Evolutionary conservation across 2,797 vertebrate genomes (phyloP), one percentile per base, ranked within the genome.

Genomic region (Petrocephalus sullivani): DNA sequence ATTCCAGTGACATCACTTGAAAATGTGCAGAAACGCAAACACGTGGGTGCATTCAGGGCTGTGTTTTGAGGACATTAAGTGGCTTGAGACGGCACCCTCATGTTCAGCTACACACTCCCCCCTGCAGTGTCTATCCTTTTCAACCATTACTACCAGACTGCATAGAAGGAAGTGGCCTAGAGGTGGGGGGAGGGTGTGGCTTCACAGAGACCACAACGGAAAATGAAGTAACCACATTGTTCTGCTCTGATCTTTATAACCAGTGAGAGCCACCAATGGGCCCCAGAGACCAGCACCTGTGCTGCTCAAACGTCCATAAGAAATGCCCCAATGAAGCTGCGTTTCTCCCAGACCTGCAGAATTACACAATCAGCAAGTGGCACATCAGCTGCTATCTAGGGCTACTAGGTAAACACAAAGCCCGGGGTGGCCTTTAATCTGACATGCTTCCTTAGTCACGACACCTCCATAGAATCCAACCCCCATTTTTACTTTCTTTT

Each of bases 201-300:
- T 71, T 37, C 28, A 67, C 64, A 37, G 64, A 71, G 64, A 71
- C 64, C 64, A 71, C 64, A 89, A 90, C 83, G 16, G 16, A 21
- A 23, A 88, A 8, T 51, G 82, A 88, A 7, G 23, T 28, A 81
- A 75, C 85, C 88, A 89, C 46, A 84, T 41, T 33, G 9, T 49
- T 64, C 60, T 78, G 60, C 33, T 19, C 87, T 46, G 64, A 71
- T 71, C 37, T 71, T 28, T 71, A 88, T 53, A 83, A 54, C n/a
- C 41, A 46, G 28, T 16, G 49, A 2, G 37, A 21, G 3, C 37
- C 19, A 10, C 7, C 21, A 16, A 51, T 4, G 8, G 49, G 8
- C 81, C 9, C 9, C 49, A 84, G 49, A 54, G 3, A 53, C n/a
- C 46, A 54, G n/a, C 9, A 83, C n/a, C 46, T 56, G 51, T 4